These are phyloP conservation scores for Drosophila macrospina DNA, from an alignment of 2,888 invertebrate genomes.

Conservation along the genomic window DNA sequence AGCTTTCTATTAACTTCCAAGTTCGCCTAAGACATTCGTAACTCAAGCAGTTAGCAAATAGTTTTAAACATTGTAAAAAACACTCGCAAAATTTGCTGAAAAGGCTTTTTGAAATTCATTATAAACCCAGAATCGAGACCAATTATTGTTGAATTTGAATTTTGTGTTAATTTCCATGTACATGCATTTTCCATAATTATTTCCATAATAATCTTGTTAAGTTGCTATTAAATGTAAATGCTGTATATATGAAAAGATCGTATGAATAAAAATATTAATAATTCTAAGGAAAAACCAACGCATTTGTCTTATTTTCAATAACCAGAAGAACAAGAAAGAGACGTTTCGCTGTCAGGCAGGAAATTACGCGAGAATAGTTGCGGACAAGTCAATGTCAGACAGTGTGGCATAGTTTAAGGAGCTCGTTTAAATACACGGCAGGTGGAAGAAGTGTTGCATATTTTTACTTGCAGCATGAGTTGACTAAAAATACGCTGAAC, in stretches of 20 bases:
- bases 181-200: slow-evolving; percentile 28
- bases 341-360: too few relatives aligned
- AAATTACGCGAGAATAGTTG: too few relatives aligned
- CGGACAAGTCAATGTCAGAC: too few relatives aligned
- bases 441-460: slow-evolving; percentile 35
- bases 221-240: slow-evolving; percentile 29
- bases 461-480: slow-evolving; percentile 43
- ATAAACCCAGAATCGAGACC: not conserved
- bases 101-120: not conserved
- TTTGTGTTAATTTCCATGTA: slow-evolving; percentile 18
- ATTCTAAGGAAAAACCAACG: slow-evolving; percentile 19
- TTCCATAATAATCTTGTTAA: slow-evolving; percentile 26
- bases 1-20: slow-evolving; percentile 1
- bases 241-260: slow-evolving; percentile 46
- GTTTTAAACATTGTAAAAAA: not conserved
- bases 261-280: slow-evolving; percentile 39
- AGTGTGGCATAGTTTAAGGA: slow-evolving; percentile 40
- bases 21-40: not conserved
- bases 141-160: slow-evolving; percentile 1
- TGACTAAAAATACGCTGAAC: slow-evolving; percentile 49
- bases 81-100: not conserved
- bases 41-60: not conserved
- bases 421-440: not conserved
- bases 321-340: too few relatives aligned
- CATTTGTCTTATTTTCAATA: not conserved